These are phyloP conservation scores for Diarsia dahlii DNA, from an alignment of 2,888 invertebrate genomes.

Conservation along the genomic window DNA sequence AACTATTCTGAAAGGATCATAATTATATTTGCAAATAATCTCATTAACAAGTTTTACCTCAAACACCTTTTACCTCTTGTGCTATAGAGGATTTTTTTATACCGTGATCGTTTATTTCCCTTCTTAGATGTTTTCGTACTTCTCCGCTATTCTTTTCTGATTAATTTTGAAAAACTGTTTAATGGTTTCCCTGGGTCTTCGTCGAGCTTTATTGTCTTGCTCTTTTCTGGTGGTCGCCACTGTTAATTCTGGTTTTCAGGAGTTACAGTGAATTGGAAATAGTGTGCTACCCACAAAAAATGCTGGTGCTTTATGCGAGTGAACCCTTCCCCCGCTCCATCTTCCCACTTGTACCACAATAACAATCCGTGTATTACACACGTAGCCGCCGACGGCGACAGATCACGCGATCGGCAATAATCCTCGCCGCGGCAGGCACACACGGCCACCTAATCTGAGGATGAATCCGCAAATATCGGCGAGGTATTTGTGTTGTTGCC, in stretches of 20 bases:
- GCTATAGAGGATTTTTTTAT: not conserved
- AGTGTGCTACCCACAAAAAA: too few species aligned
- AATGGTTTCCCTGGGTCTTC: too few species aligned
- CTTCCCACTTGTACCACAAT: constrained; percentile 61
- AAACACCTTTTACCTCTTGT: not conserved
- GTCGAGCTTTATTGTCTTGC: too few species aligned
- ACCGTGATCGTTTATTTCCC: not conserved
- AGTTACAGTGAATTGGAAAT: too few species aligned
- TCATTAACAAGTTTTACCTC: too few species aligned
- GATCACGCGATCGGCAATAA: constrained; percentile 84
- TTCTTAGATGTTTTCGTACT: not conserved
- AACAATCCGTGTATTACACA: constrained; percentile 82
- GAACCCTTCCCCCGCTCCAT: not conserved
- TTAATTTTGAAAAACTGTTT: too few species aligned
- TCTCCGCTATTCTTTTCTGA: too few species aligned
- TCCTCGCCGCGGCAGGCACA: constrained; percentile 79
- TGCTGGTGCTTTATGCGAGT: not conserved
- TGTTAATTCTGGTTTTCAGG: too few species aligned
- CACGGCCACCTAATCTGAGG: constrained; percentile 81
- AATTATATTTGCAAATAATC: not conserved
- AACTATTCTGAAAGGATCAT: too few species aligned
- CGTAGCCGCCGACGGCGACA: constrained; percentile 80
- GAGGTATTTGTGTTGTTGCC: constrained; percentile 48
- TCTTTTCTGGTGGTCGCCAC: too few species aligned
- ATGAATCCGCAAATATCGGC: constrained; percentile 82